Evolutionary conservation across 2,888 invertebrate genomes (phyloP).

Genomic region (Coecobrya sp.): DNA sequence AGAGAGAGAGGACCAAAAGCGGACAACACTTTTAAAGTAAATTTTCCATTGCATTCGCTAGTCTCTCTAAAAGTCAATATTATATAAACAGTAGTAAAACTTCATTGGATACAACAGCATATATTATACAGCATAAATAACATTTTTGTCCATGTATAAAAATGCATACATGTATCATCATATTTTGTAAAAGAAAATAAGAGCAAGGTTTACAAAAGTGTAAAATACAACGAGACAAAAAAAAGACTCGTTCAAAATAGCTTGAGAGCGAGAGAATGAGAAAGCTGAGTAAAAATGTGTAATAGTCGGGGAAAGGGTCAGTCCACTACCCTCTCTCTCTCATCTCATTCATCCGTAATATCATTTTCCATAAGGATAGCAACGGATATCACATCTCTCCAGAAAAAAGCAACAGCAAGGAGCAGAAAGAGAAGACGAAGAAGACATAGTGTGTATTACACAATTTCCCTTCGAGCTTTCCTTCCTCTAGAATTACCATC

Average conservation of each 20-base stretch:
- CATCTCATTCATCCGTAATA: conserved; percentile 74
- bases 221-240: conserved; percentile 67
- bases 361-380: conserved; percentile 78
- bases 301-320: conserved; percentile 64
- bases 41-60: conserved; percentile 52
- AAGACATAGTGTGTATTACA: conserved; percentile 70
- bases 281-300: conserved; percentile 22
- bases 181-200: conserved; percentile 60
- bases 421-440: background rate
- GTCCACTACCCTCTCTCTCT: conserved; percentile 48
- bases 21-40: conserved; percentile 68
- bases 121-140: conserved; percentile 46
- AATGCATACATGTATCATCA: conserved; percentile 53
- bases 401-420: background rate
- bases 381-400: conserved; percentile 67
- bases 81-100: background rate
- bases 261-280: background rate
- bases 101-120: background rate
- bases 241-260: background rate
- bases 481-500: conserved; percentile 76
- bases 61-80: conserved; percentile 43
- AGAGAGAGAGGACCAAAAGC: background rate
- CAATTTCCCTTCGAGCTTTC: conserved; percentile 75
- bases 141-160: conserved; percentile 20
- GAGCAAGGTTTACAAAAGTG: conserved; percentile 58